Percentiles rank a stretch among this genome's conserved stretches.
Conservation (phyloP, 1,140 invertebrate species). For the Pseudomyrmex sp. region DNA sequence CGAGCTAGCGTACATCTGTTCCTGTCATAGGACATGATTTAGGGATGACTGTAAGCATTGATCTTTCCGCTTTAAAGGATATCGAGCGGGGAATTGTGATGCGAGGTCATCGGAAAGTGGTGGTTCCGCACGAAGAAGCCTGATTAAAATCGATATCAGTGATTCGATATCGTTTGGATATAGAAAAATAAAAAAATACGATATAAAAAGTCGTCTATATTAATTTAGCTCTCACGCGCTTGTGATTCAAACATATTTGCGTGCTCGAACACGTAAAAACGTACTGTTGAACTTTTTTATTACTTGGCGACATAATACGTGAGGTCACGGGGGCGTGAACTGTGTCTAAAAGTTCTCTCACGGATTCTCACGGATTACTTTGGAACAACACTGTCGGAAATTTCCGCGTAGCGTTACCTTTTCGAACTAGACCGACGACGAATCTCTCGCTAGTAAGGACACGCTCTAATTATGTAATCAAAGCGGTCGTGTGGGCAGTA, state of each 20-base stretch:
- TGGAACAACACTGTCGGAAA: conserved; percentile 18
- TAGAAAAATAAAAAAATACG: too few relatives aligned
- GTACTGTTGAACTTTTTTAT: too few relatives aligned
- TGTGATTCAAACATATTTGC: not conserved
- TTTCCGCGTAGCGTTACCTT: conserved; percentile 37
- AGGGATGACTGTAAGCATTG: conserved; percentile 64
- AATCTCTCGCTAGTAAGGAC: conserved; percentile 10
- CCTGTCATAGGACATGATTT: conserved; percentile 83
- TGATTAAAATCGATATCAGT: conserved; percentile 19
- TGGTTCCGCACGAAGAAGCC: not conserved
- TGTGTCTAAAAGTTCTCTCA: conserved; percentile 30
- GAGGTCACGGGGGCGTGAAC: not conserved
- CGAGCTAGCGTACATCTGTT: conserved; percentile 84
- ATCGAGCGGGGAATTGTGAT: conserved; percentile 38
- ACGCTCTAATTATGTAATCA: conserved; percentile 43
- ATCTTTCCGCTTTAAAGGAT: conserved; percentile 63
- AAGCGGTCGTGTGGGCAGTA: conserved; percentile 13
- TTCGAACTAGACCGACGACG: conserved; percentile 12
- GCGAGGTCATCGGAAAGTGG: conserved; percentile 13
- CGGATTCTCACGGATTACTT: not conserved
- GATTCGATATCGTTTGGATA: not conserved
- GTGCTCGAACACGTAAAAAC: conserved; percentile 25
- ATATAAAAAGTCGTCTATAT: too few relatives aligned
- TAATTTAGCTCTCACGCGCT: too few relatives aligned
- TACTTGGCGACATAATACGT: not conserved